Base-by-base conservation (phyloP, 2,113 vertebrate genomes). In the Phrynocephalus versicolor region DNA sequence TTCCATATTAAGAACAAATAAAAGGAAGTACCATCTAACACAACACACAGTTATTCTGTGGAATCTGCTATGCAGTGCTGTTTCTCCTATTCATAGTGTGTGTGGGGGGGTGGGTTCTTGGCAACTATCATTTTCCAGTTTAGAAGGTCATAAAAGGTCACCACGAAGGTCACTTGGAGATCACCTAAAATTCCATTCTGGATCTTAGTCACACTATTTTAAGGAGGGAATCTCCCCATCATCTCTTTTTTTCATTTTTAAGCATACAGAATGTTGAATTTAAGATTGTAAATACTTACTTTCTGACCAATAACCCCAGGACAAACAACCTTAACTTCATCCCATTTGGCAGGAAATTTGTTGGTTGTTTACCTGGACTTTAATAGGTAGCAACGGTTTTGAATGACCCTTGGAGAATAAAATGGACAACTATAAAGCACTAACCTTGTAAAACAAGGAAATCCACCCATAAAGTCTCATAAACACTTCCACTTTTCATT, bases 161-260 rank as follows among this genome's bases (percentile, higher is more conserved):
- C n/a, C n/a, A n/a, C n/a, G n/a, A n/a, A n/a, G n/a, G n/a, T n/a
- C n/a, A n/a, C 62, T 64, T 64, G 62, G 21, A 86, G 15, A 37
- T 84, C 81, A 87, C 88, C 93, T 90, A 83, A 90, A 82, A 94
- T 91, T 92, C 89, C 79, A 82, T 84, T 93, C 74, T 86, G 7
- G 75, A 45, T 79, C 81, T 79, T 91, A 85, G 84, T 81, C 91
- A 67, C 73, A 84, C 78, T 88, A 83, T 41, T 23, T 23, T 23
- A 64, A 89, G 91, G 85, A n/a, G n/a, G n/a, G n/a, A n/a, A n/a
- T n/a, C n/a, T 77, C 83, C 75, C 77, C 76, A 60, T 57, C 77
- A 83, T 81, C 51, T 89, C 91, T 93, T 93, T 55, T 27, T 12
- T 88, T 93, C 85, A 88, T 93, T 88, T 89, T 84, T 64, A 83